These are phyloP conservation scores for Trogon melanurus DNA, from an alignment of 2,113 vertebrate genomes.

Conservation along the genomic window DNA sequence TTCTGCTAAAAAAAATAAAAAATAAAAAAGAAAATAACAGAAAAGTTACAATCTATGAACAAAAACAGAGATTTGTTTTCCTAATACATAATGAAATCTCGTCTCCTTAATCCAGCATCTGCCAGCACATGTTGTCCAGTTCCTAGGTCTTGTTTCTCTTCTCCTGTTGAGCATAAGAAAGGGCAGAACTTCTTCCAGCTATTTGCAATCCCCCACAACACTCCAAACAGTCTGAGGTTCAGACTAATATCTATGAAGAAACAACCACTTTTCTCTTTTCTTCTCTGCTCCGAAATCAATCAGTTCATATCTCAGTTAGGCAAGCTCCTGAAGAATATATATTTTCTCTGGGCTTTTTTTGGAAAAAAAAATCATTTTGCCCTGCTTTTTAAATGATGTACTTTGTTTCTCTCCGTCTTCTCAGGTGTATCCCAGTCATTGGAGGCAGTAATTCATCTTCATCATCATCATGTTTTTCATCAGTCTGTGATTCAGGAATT, in stretches of 20 bases:
- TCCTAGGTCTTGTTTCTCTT: background rate
- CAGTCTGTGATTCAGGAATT: background rate
- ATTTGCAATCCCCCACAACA: background rate
- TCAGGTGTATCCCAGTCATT: background rate
- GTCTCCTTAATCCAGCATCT: background rate
- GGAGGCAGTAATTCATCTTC: background rate
- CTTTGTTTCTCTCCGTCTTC: background rate
- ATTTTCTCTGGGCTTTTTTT: background rate
- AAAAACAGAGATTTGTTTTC: background rate
- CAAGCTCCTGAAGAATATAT: background rate
- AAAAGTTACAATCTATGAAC: background rate
- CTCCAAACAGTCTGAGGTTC: background rate
- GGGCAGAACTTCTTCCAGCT: background rate
- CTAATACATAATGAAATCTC: background rate
- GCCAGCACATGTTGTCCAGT: background rate
- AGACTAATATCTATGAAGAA: background rate
- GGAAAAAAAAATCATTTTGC: background rate
- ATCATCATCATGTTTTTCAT: background rate
- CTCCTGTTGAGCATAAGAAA: background rate
- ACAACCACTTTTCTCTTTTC: background rate
- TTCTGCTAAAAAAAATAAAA: background rate
- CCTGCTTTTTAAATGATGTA: background rate
- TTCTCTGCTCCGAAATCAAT: background rate
- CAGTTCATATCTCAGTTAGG: background rate
- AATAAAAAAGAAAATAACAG: background rate